Evolutionary conservation across 2,888 invertebrate genomes (phyloP), one percentile per base, ranked within the genome.

Genomic region (Caenorhabditis sp.): DNA sequence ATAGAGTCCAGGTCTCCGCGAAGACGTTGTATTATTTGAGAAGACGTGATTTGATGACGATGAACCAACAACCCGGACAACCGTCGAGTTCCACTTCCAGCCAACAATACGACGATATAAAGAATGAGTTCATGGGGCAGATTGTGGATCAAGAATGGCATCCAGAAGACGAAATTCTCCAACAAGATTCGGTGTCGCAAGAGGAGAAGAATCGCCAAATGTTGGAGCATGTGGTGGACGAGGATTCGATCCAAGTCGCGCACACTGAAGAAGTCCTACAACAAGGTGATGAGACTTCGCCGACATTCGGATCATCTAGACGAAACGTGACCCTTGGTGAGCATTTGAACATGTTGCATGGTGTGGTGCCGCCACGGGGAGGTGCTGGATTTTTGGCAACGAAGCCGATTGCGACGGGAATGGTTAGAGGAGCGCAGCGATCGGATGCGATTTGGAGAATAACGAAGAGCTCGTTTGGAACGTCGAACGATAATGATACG

Each of bases 371-470:
- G 17, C 5, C 5, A 10, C 43, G 43, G 2, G 43, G 43, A 4
- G 52, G 52, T 21, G 3, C 52, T 7, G 31, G 31, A 21, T 23
- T 52, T 21, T 23, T 26, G 54, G 56, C 1, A 38, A 56, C 1
- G 50, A 64, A 50, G 38, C 38, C 61, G 20, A 21, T 50, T 1
- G 25, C 36, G 12, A 1, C 65, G 0, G 72, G 72, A 49, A 54
- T 53, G 26, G 26, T 68, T 17, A 66, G 72, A 26, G 72, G 72
- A 1, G n/a, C 59, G 36, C 66, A 61, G 17, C n/a, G 68, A 63
- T 52, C 56, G 25, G 78, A 76, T 7, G 70, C 72, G 1, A 54
- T 80, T 17, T 80, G 73, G 76, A 56, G 76, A 36, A 75, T 76
- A 12, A 76, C 73, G 3, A 71, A 67, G 25, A 68, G 59, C 21